Evolutionary conservation across 92 coral and sea anemone species (phyloP), one percentile per base, ranked within the genome.

Genomic region (Epizoanthus ramosus): DNA sequence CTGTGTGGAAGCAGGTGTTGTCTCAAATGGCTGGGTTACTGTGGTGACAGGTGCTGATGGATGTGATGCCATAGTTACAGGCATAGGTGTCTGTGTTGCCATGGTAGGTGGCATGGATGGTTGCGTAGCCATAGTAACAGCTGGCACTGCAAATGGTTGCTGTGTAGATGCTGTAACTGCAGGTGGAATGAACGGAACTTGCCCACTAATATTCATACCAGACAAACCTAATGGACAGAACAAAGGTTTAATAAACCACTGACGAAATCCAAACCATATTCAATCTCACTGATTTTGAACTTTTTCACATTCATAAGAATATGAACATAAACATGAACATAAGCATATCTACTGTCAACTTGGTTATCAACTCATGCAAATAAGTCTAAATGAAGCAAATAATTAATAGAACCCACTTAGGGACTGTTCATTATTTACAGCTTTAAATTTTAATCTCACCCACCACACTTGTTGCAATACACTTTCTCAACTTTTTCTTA

Each of bases 171-270:
- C 68, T 68, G 35, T 21, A 16, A 75, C 56, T 0, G 70, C 5
- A 19, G 57, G 79, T 60, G 79, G 86, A 1, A 33, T 28, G 22
- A 71, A 69, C 18, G 45, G 89, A 39, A 52, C 71, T 68, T 72
- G 90, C 45, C 59, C 60, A 63, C 35, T 80, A 14, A 80, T 67
- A 70, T 47, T 74, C 67, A 65, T 43, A n/a, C 52, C 80, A 75
- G 70, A 63, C 54, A 56, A 88, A 79, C 28, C 75, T 66, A 57
- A 7, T 5, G 18, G 28, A 52, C 15, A 19, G 19, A 80, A 13
- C 43, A 21, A 25, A 77, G 9, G 31, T 35, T 1, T 16, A 75
- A 56, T 21, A 17, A 58, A 31, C 8, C 68, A n/a, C 23, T 13
- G 0, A 63, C 15, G 28, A 63, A 63, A 9, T 63, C 17, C 14